Conservation (phyloP, 2,113 vertebrate genomes). For the human region GRCh38 chr12:57124001-57124500, state of each 20-base stretch:
- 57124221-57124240: conserved; percentile 28
- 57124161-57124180: neutral
- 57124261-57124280: neutral
- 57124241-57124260: conserved; percentile 9
- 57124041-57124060: neutral
- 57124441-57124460: conserved; percentile 67
- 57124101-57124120: neutral
- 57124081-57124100: neutral
- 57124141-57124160: neutral
- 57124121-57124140: neutral
- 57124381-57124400: neutral
- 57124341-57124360: neutral
- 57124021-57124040: neutral
- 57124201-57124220: neutral
- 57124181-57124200: neutral
- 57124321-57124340: neutral
- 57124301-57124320: neutral
- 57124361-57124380: neutral
- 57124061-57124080: neutral
- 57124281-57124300: neutral
- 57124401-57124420: too few species aligned
- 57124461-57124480: conserved; percentile 1
- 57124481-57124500: neutral
- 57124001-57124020: neutral
- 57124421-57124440: conserved; percentile 30